These are phyloP conservation scores for Oscheius sp. DNA, from an alignment of 1,140 invertebrate genomes.

Conservation along the genomic window DNA sequence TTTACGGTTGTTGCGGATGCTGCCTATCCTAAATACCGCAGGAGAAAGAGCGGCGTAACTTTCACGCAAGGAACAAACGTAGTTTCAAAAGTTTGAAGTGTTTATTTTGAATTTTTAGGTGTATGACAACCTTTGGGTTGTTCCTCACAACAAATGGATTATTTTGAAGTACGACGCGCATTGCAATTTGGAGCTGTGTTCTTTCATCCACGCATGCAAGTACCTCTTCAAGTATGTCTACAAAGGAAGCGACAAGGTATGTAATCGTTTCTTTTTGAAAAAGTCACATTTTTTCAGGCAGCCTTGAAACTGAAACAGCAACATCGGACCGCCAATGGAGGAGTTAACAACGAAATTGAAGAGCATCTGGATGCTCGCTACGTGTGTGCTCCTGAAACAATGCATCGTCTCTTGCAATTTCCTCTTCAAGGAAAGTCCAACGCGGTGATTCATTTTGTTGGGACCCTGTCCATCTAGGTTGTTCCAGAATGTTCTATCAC, in stretches of 20 bases:
- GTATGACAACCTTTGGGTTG: conserved; percentile 14
- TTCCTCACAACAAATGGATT: conserved; percentile 1
- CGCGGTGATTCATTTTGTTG: neutral
- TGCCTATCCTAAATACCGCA: conserved; percentile 8
- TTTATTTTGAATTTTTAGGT: neutral
- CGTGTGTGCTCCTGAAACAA: neutral
- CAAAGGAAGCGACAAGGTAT: conserved; percentile 4
- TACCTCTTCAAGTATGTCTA: conserved; percentile 26
- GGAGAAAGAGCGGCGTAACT: conserved; percentile 5
- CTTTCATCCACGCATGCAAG: conserved; percentile 4
- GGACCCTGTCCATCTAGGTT: no score
- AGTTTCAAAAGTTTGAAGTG: neutral
- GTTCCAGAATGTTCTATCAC: no score
- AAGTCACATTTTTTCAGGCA: no score
- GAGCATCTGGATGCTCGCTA: conserved; percentile 15
- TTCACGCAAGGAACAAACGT: no score
- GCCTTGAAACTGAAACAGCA: neutral
- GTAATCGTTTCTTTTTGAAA: neutral
- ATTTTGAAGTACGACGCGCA: conserved; percentile 11
- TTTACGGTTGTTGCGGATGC: neutral
- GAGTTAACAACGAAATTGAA: neutral
- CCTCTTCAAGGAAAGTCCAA: neutral
- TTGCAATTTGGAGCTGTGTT: conserved; percentile 14
- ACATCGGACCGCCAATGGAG: neutral
- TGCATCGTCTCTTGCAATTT: conserved; percentile 6